Evolutionary conservation across 2,888 invertebrate genomes (phyloP), one percentile per base, ranked within the genome.

Genomic region (Diloba caeruleocephala): DNA sequence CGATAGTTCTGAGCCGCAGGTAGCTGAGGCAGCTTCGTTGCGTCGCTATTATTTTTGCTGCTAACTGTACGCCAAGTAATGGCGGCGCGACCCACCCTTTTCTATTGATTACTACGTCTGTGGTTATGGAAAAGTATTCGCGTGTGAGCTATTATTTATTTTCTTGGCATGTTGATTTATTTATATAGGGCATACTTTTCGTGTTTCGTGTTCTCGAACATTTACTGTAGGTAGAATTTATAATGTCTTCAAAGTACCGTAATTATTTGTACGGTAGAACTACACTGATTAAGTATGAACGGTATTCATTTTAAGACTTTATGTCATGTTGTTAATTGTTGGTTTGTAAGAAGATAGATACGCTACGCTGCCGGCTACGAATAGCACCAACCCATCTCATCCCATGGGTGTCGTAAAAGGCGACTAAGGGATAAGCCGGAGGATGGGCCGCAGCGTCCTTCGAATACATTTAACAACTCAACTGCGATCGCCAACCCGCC

Each of bases 91-190:
- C 26, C 39, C 53, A 39, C 66, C 56, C 52, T 54, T 55, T 34
- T 31, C 66, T 69, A 70, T 71, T 52, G 74, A 71, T 70, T 59
- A 56, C 54, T 50, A 51, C 38, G 44, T 62, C 49, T 53, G 51
- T 46, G 46, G 48, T 37, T 52, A 34, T 46, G 32, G 48, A 44
- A 41, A 66, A 66, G 39, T 38, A 63, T 43, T 60, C 37, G 53
- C 67, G 66, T 73, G 59, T 70, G 63, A 58, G 41, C 46, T 34
- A 59, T 63, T 63, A 70, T 67, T 73, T 61, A 63, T 66, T 62
- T 59, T 59, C 59, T 42, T 62, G 50, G 39, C 51, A 52, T 55
- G 62, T 69, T 69, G 66, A 66, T 66, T 59, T 62, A 71, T 68
- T 54, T 54, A 53, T 46, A 50, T 42, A 46, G 50, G 56, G 13